Evolutionary conservation across 2,888 invertebrate species (phyloP), one percentile per base, ranked within the genome.

Genomic region (Capitulum mitella): DNA sequence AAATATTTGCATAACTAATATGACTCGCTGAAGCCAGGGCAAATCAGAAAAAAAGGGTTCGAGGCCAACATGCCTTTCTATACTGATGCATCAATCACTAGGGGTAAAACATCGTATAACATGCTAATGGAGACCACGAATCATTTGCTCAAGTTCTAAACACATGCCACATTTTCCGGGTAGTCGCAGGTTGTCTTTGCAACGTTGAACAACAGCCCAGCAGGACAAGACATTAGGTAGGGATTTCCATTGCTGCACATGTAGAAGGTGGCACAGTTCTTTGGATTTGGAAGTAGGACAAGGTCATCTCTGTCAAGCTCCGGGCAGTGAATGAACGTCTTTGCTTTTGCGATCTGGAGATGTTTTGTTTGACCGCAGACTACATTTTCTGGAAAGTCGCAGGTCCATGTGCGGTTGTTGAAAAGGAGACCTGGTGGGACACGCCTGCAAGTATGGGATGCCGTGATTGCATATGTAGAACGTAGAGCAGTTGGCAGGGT

Each of bases 381-480:
- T 6, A 26, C 54, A 6, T 26, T 22, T 26, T 26, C 22, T 26
- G 54, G 54, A 26, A 26, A 54, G 54, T 54, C 54, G 29, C 58
- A 58, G n/a, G n/a, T 58, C n/a, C 58, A 29, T 10, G 58, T 58
- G 58, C 12, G 1, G n/a, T 58, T 58, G 29, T 58, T 58, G 58
- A 58, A 58, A 6, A n/a, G 58, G 10, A 58, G 29, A 10, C 10
- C n/a, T 26, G n/a, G n/a, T 6, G 5, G 58, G 58, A 29, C 58
- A 58, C 10, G n/a, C n/a, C 10, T 58, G 1, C n/a, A 58, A 29
- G 29, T 29, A 58, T 2, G 58, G 29, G 1, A 29, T 29, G 58
- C 58, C 58, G 12, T 58, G 58, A n/a, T 29, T 58, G 58, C 58
- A 58, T 29, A 58, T 58, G 29, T 58, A 58, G 58, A 58, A 58